Percentiles rank a stretch among this genome's conserved stretches.
Evolutionary conservation across 2,888 invertebrate genomes (phyloP).

Genomic region (Tortrix viridana): DNA sequence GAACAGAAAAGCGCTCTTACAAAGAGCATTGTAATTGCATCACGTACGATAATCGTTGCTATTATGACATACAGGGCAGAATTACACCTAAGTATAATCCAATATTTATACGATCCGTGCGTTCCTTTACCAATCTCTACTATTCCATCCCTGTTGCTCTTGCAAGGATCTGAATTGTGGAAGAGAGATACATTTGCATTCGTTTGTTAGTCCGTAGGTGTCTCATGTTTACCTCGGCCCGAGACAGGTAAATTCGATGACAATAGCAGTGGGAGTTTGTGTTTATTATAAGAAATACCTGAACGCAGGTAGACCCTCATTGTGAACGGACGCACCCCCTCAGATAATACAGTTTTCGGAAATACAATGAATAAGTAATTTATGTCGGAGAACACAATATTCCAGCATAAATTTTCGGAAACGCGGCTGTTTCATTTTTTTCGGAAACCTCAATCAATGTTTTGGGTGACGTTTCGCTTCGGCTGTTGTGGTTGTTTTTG

Average conservation of each 20-base stretch:
- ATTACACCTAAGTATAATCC: conserved; percentile 83
- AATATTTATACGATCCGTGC: conserved; percentile 80
- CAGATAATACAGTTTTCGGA: conserved; percentile 81
- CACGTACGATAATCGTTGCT: conserved; percentile 81
- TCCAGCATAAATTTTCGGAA: conserved; percentile 73
- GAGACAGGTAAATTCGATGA: conserved; percentile 77
- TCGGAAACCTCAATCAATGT: conserved; percentile 51
- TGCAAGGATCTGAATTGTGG: conserved; percentile 37
- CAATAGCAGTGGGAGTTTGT: conserved; percentile 74
- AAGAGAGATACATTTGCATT: conserved; percentile 49
- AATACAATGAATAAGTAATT: conserved; percentile 81
- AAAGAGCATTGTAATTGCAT: conserved; percentile 79
- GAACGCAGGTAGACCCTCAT: conserved; percentile 72
- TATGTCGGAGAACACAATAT: conserved; percentile 75
- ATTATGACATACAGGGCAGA: conserved; percentile 81
- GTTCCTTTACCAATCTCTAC: conserved; percentile 51
- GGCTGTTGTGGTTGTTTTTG: conserved; percentile 70
- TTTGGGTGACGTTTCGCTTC: conserved; percentile 72
- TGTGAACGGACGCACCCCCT: conserved; percentile 68
- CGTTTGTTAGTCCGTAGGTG: conserved; percentile 58
- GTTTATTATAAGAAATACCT: conserved; percentile 78
- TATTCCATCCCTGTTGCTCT: conserved; percentile 45
- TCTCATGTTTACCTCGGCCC: conserved; percentile 71
- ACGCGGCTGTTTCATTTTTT: conserved; percentile 57
- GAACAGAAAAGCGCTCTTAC: conserved; percentile 64